These are phyloP conservation scores for Selene dorsalis DNA, from an alignment of 2,797 vertebrate genomes.

Conservation along the genomic window DNA sequence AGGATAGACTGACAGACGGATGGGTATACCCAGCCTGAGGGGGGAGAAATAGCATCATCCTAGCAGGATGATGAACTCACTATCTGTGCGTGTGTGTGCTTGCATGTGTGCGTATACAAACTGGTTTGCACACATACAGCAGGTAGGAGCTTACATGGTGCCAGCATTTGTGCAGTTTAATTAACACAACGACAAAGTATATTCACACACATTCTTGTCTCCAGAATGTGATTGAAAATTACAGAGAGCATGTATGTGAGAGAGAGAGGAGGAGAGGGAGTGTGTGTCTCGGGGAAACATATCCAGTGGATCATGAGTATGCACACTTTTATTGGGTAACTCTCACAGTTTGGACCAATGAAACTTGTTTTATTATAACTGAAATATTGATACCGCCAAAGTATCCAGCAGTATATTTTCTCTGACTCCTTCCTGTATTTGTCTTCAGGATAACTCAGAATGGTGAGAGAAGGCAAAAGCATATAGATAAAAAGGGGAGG, in stretches of 20 bases:
- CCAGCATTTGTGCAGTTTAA: conserved; percentile 55
- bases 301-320: conserved; percentile 52
- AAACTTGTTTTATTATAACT: conserved; percentile 82
- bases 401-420: conserved; percentile 78
- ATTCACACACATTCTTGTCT: conserved; percentile 46
- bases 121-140: conserved; percentile 13
- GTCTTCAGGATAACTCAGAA: conserved; percentile 80
- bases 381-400: conserved; percentile 85
- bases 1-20: conserved; percentile 76
- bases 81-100: conserved; percentile 19
- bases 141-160: conserved; percentile 40
- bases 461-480: conserved; percentile 68
- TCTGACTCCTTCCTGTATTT: conserved; percentile 77
- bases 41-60: conserved; percentile 63
- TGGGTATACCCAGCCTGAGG: conserved; percentile 73
- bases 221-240: conserved; percentile 58
- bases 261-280: too few relatives aligned
- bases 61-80: conserved; percentile 65
- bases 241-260: conserved; percentile 23
- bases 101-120: conserved; percentile 1
- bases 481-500: conserved; percentile 61
- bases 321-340: conserved; percentile 69
- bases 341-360: conserved; percentile 66
- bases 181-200: conserved; percentile 58
- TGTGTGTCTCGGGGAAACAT: conserved; percentile 45